Evolutionary conservation across 2,113 vertebrate genomes (phyloP), one percentile per base, ranked within the genome.

Genomic region (Falcunculus frontatus): DNA sequence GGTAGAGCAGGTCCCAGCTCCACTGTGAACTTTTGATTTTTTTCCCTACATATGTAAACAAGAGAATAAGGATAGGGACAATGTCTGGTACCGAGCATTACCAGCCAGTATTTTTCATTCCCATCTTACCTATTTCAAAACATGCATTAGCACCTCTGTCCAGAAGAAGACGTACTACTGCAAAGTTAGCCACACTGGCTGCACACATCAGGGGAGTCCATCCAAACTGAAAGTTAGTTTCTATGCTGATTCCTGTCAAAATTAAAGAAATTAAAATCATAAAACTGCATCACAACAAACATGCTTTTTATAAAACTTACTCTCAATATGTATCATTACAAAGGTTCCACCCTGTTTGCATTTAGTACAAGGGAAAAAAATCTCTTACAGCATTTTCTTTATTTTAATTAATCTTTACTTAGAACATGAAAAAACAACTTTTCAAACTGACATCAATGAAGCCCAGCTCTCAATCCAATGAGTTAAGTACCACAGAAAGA

Each of bases 181-280:
- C 96, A 33, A 97, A 97, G 72, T 99, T 97, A 19, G 98, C 98
- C 87, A 98, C 74, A 4, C 95, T 98, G 85, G 99, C 99, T 32
- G 99, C 99, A 95, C 97, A 99, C 99, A 99, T 99, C 85, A 99
- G 98, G 27, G 99, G 99, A 86, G 99, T 99, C 99, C 99, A 99
- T 8, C 97, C 99, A 96, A 98, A 99, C 16, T 90, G 96, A 63
- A 99, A 98, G 26, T 70, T 98, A 37, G 96, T 98, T 55, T 99
- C 99, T 91, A 99, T 97, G 49, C 95, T 98, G 95, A 99, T 17
- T 62, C 99, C 99, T 99, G 94, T 23, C 30, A 75, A 90, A 89
- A 93, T 84, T 65, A 5, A 75, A 75, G 47, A 87, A 14, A 68
- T 23, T 15, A 77, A 95, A 49, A 93, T 37, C 49, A 74, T 84